A percentile compares a stretch with the other conserved stretches of the same genome.
These are phyloP conservation scores for Crioceris asparagi DNA, from an alignment of 2,888 invertebrate genomes.

Conservation along the genomic window DNA sequence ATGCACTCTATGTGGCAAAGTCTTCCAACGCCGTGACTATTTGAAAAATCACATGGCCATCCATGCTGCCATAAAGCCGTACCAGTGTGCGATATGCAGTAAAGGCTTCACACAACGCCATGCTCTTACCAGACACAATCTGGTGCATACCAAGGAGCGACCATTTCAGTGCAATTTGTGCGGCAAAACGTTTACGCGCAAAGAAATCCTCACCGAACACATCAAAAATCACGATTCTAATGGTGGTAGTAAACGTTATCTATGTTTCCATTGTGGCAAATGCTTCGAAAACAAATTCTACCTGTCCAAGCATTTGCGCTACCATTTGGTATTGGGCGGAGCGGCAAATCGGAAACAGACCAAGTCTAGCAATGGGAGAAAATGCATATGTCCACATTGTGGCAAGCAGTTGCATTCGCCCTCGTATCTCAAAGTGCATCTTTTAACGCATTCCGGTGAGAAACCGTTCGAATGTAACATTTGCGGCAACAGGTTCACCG, in stretches of 20 bases:
- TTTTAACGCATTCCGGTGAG: constrained; percentile 14
- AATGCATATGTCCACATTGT: constrained; percentile 14
- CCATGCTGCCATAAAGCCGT: constrained; percentile 15
- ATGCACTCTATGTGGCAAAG: constrained; percentile 16
- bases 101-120: constrained; percentile 16
- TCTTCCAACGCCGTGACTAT: constrained; percentile 14
- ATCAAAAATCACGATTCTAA: constrained; percentile 15
- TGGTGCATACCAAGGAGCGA: constrained; percentile 16
- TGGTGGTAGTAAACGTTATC: constrained; percentile 12
- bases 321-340: constrained; percentile 11
- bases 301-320: constrained; percentile 15
- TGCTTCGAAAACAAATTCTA: constrained; percentile 15
- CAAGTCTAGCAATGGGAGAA: background rate
- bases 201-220: constrained; percentile 17
- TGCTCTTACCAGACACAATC: constrained; percentile 13
- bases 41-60: constrained; percentile 18
- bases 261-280: constrained; percentile 16
- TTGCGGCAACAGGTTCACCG: constrained; percentile 14
- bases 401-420: constrained; percentile 15
- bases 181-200: constrained; percentile 15
- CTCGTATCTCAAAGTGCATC: constrained; percentile 14
- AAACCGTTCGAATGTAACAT: constrained; percentile 15
- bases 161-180: constrained; percentile 16
- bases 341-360: too few species aligned
- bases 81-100: constrained; percentile 13